phyloP scores from a whole-genome alignment of 2,888 invertebrate genomes.

The Andrena chrysosceles region DNA sequence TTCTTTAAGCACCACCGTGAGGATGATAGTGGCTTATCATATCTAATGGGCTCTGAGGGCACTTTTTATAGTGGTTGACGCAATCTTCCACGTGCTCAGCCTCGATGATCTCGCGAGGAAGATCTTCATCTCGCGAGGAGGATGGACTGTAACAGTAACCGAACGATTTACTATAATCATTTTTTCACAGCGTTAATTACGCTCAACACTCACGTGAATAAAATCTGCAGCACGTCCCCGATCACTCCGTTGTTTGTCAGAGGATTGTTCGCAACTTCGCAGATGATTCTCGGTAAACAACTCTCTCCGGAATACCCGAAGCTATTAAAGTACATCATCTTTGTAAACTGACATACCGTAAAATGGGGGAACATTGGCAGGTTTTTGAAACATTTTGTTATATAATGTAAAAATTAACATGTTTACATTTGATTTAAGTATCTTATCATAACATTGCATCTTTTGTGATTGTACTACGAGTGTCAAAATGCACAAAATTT shows the following conservation, averaged over 20 bases:
- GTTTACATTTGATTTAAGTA: too few species aligned
- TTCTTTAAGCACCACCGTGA: slow-evolving; percentile 6
- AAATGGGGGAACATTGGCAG: too few species aligned
- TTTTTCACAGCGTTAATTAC: background rate
- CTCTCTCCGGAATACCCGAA: slow-evolving; percentile 86
- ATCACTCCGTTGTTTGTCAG: slow-evolving; percentile 87
- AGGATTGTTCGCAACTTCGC: slow-evolving; percentile 87
- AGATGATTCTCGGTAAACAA: slow-evolving; percentile 88
- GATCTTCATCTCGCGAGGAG: slow-evolving; percentile 86
- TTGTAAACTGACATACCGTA: too few species aligned
- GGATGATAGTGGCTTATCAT: slow-evolving; percentile 80
- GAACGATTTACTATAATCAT: background rate
- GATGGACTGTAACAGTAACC: slow-evolving; percentile 85
- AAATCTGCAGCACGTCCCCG: slow-evolving; percentile 89
- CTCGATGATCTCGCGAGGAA: slow-evolving; percentile 86
- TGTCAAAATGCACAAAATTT: too few species aligned
- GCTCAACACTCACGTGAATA: slow-evolving; percentile 88
- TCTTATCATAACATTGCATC: too few species aligned
- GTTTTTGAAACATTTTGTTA: too few species aligned
- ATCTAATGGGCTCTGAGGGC: slow-evolving; percentile 86
- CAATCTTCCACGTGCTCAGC: slow-evolving; percentile 87
- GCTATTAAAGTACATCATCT: slow-evolving; percentile 29
- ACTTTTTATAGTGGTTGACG: slow-evolving; percentile 83
- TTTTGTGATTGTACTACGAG: too few species aligned
- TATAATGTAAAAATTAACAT: too few species aligned